Evolutionary conservation across 2,113 vertebrate species (phyloP), one percentile per base, ranked within the genome.

Genomic region (Steatornis caripensis): DNA sequence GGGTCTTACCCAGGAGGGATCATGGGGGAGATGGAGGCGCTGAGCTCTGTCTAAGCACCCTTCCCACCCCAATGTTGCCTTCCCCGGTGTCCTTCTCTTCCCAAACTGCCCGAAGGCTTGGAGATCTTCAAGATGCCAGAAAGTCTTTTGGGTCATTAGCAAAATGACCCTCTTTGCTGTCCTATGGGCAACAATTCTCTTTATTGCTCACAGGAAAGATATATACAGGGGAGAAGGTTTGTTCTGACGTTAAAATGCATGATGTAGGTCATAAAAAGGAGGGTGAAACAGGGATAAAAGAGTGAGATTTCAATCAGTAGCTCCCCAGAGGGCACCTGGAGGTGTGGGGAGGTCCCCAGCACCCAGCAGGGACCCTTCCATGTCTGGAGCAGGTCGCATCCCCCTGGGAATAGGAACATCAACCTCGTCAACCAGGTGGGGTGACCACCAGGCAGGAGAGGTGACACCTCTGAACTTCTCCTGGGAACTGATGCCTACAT

Each of bases 401-500:
- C 37, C 32, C 15, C 13, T 30, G 37, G 49, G 21, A 57, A 5
- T 2, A 18, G 37, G 46, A 19, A 62, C 21, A 10, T 37, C n/a
- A 72, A 5, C 54, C 30, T 80, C 1, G 0, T 36, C 22, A 18
- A 3, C 15, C 5, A 30, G 23, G 20, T 10, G 10, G 6, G 37
- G 32, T 78, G 55, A 51, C 34, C 3, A 1, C 29, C 14, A 3
- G 30, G 64, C 26, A 55, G 85, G 66, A 93, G 62, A 80, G 32
- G 46, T 58, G 51, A 43, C 84, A 87, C 62, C 71, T 61, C 70
- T 6, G 2, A 17, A 53, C 48, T 19, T 39, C 48, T 84, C 60
- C 54, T n/a, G 29, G 10, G 46, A 22, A 32, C 24, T 0, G 0
- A 23, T 46, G 27, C 4, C 70, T 1, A 0, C 1, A 1, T 13